Evolutionary conservation across 23 tunicate genomes (phyloP), one percentile per base, ranked within the genome.

Genomic region (Styela plicata): DNA sequence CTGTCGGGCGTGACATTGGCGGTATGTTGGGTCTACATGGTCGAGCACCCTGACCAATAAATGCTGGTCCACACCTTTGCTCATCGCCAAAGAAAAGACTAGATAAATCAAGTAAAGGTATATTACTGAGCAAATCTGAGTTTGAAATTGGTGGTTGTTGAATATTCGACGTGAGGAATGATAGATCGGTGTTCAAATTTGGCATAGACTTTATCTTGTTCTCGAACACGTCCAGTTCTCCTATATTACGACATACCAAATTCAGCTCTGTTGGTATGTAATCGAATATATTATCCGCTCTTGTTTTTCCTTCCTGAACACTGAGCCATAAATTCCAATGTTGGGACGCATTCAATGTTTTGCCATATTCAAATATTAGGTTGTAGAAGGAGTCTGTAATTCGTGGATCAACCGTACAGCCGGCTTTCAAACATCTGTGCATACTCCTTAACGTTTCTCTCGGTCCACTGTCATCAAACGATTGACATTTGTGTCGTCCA

Each of bases 401-500:
- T 33, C 70, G 24, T 30, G 52, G 32, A 52, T 83, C 83, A 25
- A 83, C 69, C 26, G 89, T 83, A 64, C 97, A 92, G n/a, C 97
- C 97, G 2, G 86, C 71, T 0, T 74, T 19, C 24, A 92, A 73
- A 52, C 97, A 92, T 0, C 2, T 31, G 86, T 92, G 88, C 68
- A 87, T 83, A 62, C 65, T 74, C 29, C 66, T 63, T 31, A 87
- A 74, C 22, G 79, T 69, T 2, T 64, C 37, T 20, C 27, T 74
- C 21, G 34, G 83, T 10, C 83, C 23, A 1, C 70, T 23, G 3
- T 79, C 36, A 52, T 78, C 37, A 64, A 86, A 83, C 2, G 69
- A 75, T 16, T 64, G 78, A 64, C 97, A 91, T 37, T 36, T 29
- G 0, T 87, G 90, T n/a, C 73, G 82, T 1, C 96, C 96, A 67